Evolutionary conservation across 2,888 invertebrate species (phyloP).

Genomic region (Phyto melanocephala): DNA sequence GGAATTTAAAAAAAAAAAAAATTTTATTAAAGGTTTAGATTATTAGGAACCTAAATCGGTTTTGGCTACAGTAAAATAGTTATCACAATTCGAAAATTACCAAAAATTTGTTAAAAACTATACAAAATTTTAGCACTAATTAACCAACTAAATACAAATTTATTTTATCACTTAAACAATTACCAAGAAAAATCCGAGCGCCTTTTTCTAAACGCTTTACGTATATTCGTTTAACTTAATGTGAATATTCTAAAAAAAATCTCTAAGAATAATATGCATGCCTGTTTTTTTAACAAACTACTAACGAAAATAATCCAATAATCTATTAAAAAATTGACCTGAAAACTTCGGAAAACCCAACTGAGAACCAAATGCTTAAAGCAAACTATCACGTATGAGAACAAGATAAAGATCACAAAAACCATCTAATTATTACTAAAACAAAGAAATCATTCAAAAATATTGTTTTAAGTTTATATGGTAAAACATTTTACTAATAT

Average conservation of each 20-base stretch:
- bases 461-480: neutral
- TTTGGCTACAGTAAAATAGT: too few species aligned
- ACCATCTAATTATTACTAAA: neutral
- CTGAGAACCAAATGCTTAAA: too few species aligned
- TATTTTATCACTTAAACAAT: too few species aligned
- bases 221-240: neutral
- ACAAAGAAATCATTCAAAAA: conserved; percentile 14
- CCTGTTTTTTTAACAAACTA: conserved; percentile 17
- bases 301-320: conserved; percentile 5
- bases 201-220: conserved; percentile 12
- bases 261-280: conserved; percentile 1
- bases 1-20: too few species aligned
- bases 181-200: conserved; percentile 38
- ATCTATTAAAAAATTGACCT: conserved; percentile 2
- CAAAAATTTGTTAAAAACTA: too few species aligned
- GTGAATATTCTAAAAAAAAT: conserved; percentile 4
- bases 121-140: too few species aligned
- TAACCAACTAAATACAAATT: too few species aligned
- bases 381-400: too few species aligned
- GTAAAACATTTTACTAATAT: conserved; percentile 34
- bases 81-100: too few species aligned
- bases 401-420: too few species aligned
- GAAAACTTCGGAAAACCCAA: neutral
- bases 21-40: too few species aligned
- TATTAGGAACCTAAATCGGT: too few species aligned